Percentiles rank a stretch among this genome's conserved stretches.
phyloP scores from a whole-genome alignment of 2,797 vertebrate genomes.

The Apogon hyalosoma region DNA sequence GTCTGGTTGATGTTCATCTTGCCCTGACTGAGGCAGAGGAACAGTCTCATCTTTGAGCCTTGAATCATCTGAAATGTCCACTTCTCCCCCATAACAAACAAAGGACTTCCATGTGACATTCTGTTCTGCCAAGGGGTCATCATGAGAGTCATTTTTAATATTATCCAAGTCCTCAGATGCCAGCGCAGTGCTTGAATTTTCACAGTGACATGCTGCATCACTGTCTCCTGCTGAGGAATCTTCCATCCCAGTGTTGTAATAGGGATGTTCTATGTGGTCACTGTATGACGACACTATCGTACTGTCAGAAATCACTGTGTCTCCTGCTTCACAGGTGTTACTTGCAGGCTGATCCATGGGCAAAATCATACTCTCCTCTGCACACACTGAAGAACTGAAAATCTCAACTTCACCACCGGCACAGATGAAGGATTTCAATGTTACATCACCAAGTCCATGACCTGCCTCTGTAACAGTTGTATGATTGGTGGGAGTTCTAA shows the following conservation, averaged over 20 bases:
- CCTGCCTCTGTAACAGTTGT: background rate
- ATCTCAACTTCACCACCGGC: slow-evolving; percentile 73
- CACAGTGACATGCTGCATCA: background rate
- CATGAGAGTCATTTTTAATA: background rate
- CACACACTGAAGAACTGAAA: slow-evolving; percentile 31
- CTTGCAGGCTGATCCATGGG: slow-evolving; percentile 27
- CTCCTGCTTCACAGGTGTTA: slow-evolving; percentile 27
- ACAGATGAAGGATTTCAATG: slow-evolving; percentile 77
- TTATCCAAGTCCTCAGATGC: slow-evolving; percentile 13
- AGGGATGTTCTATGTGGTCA: slow-evolving; percentile 68
- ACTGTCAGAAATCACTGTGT: slow-evolving; percentile 48
- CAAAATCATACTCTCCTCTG: slow-evolving; percentile 66
- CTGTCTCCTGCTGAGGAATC: slow-evolving; percentile 14
- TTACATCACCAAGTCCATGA: slow-evolving; percentile 60
- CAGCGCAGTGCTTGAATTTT: slow-evolving; percentile 1
- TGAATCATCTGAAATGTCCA: slow-evolving; percentile 65
- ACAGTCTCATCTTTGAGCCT: slow-evolving; percentile 54
- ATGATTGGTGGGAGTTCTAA: slow-evolving; percentile 5
- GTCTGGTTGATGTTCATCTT: slow-evolving; percentile 24
- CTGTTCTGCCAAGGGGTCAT: slow-evolving; percentile 13
- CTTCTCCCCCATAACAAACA: slow-evolving; percentile 62
- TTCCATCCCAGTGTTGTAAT: slow-evolving; percentile 40
- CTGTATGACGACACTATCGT: slow-evolving; percentile 32
- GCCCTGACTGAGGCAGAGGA: slow-evolving; percentile 37
- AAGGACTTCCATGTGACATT: slow-evolving; percentile 64